Percentiles rank a stretch among this genome's conserved stretches.
Evolutionary conservation across 2,888 invertebrate genomes (phyloP).

Genomic region (Anaspis maculata): DNA sequence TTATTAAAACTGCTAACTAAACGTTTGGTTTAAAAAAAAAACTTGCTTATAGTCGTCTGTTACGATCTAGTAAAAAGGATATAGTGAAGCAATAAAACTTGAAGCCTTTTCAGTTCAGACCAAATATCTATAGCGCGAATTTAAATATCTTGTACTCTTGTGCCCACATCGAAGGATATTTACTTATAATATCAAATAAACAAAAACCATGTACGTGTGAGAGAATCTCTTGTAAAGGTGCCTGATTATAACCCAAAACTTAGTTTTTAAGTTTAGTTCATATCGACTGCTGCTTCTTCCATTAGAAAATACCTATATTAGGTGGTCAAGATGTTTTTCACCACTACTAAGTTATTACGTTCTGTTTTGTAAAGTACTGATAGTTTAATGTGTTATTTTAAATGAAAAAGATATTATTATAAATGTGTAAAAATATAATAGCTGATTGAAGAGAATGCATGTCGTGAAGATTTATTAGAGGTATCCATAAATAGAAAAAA

Average conservation of each 20-base stretch:
- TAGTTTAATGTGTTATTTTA: slow-evolving; percentile 21
- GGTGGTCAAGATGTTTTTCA: no score
- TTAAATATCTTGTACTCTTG: no score
- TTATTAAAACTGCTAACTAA: no score
- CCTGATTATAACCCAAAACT: slow-evolving; percentile 4
- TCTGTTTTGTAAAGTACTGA: slow-evolving; percentile 27
- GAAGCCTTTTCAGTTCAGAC: slow-evolving; percentile 14
- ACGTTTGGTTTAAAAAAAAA: slow-evolving; percentile 10
- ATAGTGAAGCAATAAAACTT: slow-evolving; percentile 19
- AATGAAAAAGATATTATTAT: slow-evolving; percentile 9
- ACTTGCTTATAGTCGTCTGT: slow-evolving; percentile 17
- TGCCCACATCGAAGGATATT: slow-evolving; percentile 12
- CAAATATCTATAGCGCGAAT: slow-evolving; percentile 16
- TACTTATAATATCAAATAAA: no score
- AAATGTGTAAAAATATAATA: no score
- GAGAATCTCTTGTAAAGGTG: slow-evolving; percentile 13
- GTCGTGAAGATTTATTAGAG: no score
- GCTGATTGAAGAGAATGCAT: no score
- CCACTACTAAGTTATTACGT: no score
- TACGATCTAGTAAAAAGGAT: slow-evolving; percentile 9
- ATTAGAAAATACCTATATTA: no score
- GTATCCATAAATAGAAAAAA: no score
- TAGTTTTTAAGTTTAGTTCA: not conserved
- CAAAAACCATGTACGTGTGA: no score
- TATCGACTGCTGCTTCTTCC: slow-evolving; percentile 12